These are phyloP conservation scores for Noctua pronuba DNA, from an alignment of 2,888 invertebrate species.

Conservation along the genomic window DNA sequence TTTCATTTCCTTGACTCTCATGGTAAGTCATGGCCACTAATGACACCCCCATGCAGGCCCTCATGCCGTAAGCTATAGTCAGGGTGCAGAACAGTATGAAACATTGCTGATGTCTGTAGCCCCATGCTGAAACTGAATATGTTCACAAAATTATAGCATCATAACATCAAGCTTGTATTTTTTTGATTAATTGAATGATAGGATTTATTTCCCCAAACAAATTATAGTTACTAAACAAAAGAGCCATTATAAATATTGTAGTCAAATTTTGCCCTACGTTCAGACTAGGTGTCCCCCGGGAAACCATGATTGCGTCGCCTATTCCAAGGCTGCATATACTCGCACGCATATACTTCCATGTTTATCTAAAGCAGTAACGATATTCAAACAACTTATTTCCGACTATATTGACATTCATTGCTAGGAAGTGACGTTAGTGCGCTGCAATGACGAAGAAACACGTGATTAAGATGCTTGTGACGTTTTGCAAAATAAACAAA, in stretches of 20 bases:
- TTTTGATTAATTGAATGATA: too few species aligned
- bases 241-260: slow-evolving; percentile 7
- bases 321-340: slow-evolving; percentile 13
- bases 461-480: neutral
- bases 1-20: neutral
- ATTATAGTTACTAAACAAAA: slow-evolving; percentile 27
- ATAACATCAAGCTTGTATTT: neutral
- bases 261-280: neutral
- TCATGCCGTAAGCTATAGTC: slow-evolving; percentile 91
- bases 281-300: neutral
- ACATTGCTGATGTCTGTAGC: slow-evolving; percentile 90
- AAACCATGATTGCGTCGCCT: slow-evolving; percentile 16
- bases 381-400: slow-evolving; percentile 42
- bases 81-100: slow-evolving; percentile 90
- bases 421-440: neutral
- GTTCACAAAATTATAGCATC: neutral
- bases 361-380: slow-evolving; percentile 37
- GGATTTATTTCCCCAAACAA: slow-evolving; percentile 7
- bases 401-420: neutral
- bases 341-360: neutral
- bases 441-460: neutral
- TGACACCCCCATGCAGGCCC: slow-evolving; percentile 84
- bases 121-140: slow-evolving; percentile 77
- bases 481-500: neutral
- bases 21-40: slow-evolving; percentile 40